Percentiles rank a stretch among this genome's conserved stretches.
These are phyloP conservation scores for Drosophila dunni DNA, from an alignment of 1,140 invertebrate species.

Conservation along the genomic window DNA sequence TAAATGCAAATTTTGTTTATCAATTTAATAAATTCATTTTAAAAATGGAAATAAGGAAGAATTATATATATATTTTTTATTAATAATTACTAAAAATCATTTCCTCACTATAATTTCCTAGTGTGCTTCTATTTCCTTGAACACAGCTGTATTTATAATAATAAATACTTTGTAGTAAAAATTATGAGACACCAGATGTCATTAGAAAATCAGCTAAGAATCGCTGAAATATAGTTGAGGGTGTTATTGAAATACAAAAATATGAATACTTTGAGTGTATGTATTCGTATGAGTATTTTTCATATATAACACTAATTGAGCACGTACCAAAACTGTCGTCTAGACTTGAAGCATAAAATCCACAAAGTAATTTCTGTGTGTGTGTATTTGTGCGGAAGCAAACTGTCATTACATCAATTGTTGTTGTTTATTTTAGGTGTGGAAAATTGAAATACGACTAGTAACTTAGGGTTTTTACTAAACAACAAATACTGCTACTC, in stretches of 20 bases:
- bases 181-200: slow-evolving; percentile 55
- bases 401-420: slow-evolving; percentile 56
- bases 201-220: slow-evolving; percentile 50
- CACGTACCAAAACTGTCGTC: slow-evolving; percentile 80
- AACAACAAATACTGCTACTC: slow-evolving; percentile 38
- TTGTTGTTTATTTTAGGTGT: slow-evolving; percentile 30
- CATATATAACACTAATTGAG: slow-evolving; percentile 63
- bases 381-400: slow-evolving; percentile 48
- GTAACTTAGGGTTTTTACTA: slow-evolving; percentile 64
- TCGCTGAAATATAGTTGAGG: not conserved
- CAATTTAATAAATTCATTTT: no score
- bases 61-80: no score
- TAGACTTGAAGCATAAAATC: slow-evolving; percentile 80
- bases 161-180: slow-evolving; percentile 41
- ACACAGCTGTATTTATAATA: not conserved
- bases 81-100: no score
- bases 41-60: no score
- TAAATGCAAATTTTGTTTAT: no score
- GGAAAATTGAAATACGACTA: slow-evolving; percentile 36
- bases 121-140: no score
- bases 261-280: slow-evolving; percentile 1
- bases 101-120: no score
- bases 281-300: not conserved
- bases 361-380: slow-evolving; percentile 34
- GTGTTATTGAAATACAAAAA: slow-evolving; percentile 20